Base-by-base conservation (phyloP, 2,888 invertebrate genomes). In the Noctua janthe region DNA sequence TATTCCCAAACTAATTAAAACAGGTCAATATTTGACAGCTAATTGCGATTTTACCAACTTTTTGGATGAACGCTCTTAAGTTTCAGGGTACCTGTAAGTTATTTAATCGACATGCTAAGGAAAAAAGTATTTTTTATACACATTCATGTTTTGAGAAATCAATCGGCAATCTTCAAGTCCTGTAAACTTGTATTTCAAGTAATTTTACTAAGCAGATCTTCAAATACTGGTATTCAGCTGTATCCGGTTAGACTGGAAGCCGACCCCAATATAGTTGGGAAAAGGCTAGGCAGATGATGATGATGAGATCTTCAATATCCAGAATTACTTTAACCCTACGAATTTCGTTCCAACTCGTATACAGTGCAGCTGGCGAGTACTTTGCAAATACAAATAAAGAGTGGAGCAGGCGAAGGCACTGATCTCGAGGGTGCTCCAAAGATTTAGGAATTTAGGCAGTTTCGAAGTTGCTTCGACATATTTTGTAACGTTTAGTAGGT, bases 371-470 rank as follows among this genome's bases (percentile, higher is more conserved):
- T 75, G 78, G 84, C 70, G 86, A 91, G 91, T 84, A 82, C 81
- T 89, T 87, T 29, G 88, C 85, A 92, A 91, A 92, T 80, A 91
- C 85, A 90, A 91, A 91, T 90, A 90, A 74, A 88, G 72, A 67
- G 73, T 73, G 69, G 43, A 81, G 49, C 56, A 47, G 71, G 7
- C 23, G 29, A 67, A 74, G 62, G 82, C 64, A 43, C 51, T 66
- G 74, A 62, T 47, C 73, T 77, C 20, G 69, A 84, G 80, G 56
- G 71, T 66, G 20, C 82, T 84, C 8, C n/a, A 73, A 66, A 72
- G 56, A 76, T 89, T 81, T 87, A 72, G 79, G 67, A 76, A 74
- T 86, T 81, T 74, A 78, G 71, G 67, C 49, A 54, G 64, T 71
- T 86, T 74, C 23, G 69, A 80, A 78, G 29, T 80, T 81, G 71